Conservation (phyloP, 2,797 vertebrate species). For the Bufotes viridis region DNA sequence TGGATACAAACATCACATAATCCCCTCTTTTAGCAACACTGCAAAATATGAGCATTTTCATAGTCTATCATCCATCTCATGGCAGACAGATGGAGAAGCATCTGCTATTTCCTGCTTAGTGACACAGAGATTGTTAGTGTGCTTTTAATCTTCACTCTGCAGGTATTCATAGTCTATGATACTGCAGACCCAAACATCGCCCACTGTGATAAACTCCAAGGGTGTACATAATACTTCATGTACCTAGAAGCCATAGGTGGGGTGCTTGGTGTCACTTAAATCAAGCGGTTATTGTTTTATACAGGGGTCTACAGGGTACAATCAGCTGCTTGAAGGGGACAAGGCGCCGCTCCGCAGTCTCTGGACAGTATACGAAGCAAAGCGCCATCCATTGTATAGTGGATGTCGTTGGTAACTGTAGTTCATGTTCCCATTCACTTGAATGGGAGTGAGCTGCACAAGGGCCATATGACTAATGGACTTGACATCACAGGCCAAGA, state of each 20-base stretch:
- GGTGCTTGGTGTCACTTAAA: neutral
- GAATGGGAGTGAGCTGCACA: no score
- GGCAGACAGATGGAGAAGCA: conserved; percentile 62
- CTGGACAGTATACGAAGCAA: no score
- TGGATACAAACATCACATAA: conserved; percentile 66
- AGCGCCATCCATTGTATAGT: no score
- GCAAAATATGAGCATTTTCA: conserved; percentile 67
- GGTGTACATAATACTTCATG: conserved; percentile 16
- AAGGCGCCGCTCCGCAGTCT: no score
- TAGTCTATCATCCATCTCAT: conserved; percentile 65
- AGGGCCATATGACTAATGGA: no score
- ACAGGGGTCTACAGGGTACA: no score
- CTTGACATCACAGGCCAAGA: no score
- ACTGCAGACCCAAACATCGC: conserved; percentile 5
- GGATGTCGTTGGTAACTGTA: no score
- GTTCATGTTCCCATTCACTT: no score
- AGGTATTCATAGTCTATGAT: conserved; percentile 53
- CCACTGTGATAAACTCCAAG: conserved; percentile 7
- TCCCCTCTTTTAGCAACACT: conserved; percentile 66
- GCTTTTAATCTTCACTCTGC: conserved; percentile 32
- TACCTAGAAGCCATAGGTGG: neutral
- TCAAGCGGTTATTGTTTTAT: neutral
- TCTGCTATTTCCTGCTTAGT: conserved; percentile 63
- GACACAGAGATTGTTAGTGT: conserved; percentile 50
- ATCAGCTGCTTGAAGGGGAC: no score